These are phyloP conservation scores for Zaprionus taronus DNA, from an alignment of 1,140 invertebrate species.

Conservation along the genomic window DNA sequence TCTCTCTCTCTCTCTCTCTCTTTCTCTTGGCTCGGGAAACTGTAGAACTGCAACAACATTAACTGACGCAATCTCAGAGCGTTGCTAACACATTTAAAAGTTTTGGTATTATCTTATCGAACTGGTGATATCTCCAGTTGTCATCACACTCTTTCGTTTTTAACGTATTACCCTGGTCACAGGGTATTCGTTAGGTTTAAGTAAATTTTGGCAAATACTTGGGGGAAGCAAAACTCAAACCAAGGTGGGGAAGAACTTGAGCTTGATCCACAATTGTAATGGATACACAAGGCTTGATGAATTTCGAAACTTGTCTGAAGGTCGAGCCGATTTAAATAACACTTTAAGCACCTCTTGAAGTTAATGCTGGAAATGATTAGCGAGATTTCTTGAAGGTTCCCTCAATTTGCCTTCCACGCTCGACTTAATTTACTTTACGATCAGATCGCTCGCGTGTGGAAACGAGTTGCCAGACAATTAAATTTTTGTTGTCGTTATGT, in stretches of 20 bases:
- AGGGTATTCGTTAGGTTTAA: slow-evolving; percentile 16
- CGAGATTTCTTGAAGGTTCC: neutral
- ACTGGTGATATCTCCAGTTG: slow-evolving; percentile 25
- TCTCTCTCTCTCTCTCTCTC: slow-evolving; percentile 2
- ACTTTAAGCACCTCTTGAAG: neutral
- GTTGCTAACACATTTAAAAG: slow-evolving; percentile 13
- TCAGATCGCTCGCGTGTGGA: neutral
- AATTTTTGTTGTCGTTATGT: neutral
- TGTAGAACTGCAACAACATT: slow-evolving; percentile 66
- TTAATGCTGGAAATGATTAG: neutral
- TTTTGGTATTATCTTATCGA: slow-evolving; percentile 62
- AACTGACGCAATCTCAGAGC: slow-evolving; percentile 30
- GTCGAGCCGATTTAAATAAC: neutral
- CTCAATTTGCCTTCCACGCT: slow-evolving; percentile 32
- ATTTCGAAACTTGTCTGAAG: slow-evolving; percentile 41
- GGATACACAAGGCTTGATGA: slow-evolving; percentile 2
- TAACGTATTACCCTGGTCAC: slow-evolving; percentile 12
- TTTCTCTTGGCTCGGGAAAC: slow-evolving; percentile 43
- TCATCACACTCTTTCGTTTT: slow-evolving; percentile 13
- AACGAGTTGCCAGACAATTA: slow-evolving; percentile 2
- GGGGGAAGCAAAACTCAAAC: neutral
- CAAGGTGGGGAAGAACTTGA: neutral
- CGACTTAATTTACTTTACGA: slow-evolving; percentile 50
- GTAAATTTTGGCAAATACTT: slow-evolving; percentile 3
- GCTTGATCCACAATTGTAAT: slow-evolving; percentile 22